phyloP scores from a whole-genome alignment of 2,888 invertebrate genomes.

The Sarcophaga carnaria region DNA sequence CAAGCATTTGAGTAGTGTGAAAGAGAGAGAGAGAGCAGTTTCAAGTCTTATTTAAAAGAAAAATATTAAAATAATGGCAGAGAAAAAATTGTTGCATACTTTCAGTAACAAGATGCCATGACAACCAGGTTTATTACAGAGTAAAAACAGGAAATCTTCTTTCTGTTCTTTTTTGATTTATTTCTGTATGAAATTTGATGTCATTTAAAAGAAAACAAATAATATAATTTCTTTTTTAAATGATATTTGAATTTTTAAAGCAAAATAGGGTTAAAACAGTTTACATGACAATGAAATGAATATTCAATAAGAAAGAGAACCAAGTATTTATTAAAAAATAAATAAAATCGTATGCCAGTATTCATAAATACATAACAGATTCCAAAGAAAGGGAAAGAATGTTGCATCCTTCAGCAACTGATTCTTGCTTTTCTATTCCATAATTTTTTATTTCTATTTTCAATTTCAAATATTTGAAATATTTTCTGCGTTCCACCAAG shows the following conservation, averaged over 20 bases:
- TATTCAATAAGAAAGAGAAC: background rate
- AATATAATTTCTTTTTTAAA: conserved; percentile 50
- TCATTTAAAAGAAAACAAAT: background rate
- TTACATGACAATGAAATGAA: conserved; percentile 33
- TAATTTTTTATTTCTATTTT: background rate
- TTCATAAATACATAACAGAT: background rate
- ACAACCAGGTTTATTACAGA: background rate
- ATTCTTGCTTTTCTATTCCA: background rate
- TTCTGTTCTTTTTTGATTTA: conserved; percentile 15
- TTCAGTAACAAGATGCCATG: background rate
- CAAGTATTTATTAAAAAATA: no score
- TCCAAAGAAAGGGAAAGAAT: background rate
- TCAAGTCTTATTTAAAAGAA: background rate
- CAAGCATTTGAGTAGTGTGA: no score
- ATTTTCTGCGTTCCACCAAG: background rate
- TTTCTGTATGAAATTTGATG: conserved; percentile 35
- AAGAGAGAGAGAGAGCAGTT: background rate
- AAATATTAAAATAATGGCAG: background rate
- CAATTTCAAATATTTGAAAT: background rate
- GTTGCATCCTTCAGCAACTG: background rate
- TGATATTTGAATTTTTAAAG: conserved; percentile 49
- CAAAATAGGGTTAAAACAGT: conserved; percentile 26
- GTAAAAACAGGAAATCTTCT: background rate
- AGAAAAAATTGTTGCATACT: background rate
- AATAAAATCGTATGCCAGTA: no score